phyloP scores from a whole-genome alignment of 2,797 vertebrate genomes.

The Ceyx erithaca region DNA sequence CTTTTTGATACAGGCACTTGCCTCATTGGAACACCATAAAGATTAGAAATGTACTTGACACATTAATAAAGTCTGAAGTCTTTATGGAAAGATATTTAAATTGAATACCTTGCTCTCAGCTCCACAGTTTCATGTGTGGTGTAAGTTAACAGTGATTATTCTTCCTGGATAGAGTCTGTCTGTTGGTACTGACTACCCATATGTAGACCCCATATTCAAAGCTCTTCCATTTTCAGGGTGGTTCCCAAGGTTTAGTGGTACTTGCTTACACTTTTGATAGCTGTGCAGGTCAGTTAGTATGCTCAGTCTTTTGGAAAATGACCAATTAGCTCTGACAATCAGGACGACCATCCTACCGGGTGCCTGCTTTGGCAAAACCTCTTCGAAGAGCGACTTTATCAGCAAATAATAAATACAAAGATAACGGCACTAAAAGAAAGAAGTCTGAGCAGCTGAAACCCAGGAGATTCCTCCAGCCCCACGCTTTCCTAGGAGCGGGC shows the following conservation, averaged over 20 bases:
- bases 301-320: not conserved
- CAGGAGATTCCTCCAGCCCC: not conserved
- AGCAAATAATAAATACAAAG: not conserved
- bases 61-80: not conserved
- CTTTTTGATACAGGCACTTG: not conserved
- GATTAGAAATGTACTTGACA: not conserved
- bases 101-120: not conserved
- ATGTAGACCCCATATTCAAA: not conserved
- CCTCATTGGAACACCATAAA: not conserved
- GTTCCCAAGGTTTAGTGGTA: not conserved
- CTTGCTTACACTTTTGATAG: not conserved
- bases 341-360: too few species aligned
- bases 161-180: not conserved
- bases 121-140: not conserved
- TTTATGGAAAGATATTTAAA: not conserved
- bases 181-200: not conserved
- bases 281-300: not conserved
- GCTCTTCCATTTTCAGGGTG: not conserved
- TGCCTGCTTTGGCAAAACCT: not conserved
- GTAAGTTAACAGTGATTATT: not conserved
- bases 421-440: not conserved
- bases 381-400: not conserved
- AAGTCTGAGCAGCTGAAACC: not conserved
- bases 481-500: not conserved
- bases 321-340: not conserved